phyloP scores from a whole-genome alignment of 2,113 vertebrate species.

The Channa argus region DNA sequence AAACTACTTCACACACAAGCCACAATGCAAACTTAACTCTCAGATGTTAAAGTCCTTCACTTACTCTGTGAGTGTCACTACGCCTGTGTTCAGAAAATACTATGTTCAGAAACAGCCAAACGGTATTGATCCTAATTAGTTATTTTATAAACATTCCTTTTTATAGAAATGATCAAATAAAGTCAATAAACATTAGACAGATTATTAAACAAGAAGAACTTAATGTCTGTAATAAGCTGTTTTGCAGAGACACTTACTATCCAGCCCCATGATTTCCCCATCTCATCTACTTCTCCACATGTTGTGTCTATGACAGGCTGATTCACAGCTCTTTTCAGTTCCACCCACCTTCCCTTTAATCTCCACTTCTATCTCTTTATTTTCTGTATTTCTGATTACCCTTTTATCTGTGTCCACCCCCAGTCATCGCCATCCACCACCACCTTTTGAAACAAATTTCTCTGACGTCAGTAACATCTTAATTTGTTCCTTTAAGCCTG shows the following conservation, averaged over 20 bases:
- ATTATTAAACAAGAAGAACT: constrained; percentile 26
- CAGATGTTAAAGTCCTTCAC: neutral
- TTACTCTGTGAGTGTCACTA: no score
- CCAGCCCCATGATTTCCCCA: constrained; percentile 49
- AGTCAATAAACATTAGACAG: constrained; percentile 17
- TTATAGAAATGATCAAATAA: constrained; percentile 8
- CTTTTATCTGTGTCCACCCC: constrained; percentile 44
- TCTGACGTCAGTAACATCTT: constrained; percentile 36
- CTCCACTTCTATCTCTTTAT: constrained; percentile 46
- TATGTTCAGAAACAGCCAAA: neutral
- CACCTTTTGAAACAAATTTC: constrained; percentile 33
- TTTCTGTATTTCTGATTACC: constrained; percentile 49
- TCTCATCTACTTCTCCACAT: constrained; percentile 59
- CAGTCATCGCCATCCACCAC: constrained; percentile 25
- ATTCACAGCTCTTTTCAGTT: constrained; percentile 59
- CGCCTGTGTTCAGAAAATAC: neutral
- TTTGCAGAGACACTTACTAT: constrained; percentile 53
- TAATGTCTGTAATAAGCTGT: constrained; percentile 20
- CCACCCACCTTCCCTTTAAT: constrained; percentile 63
- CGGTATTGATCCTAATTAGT: neutral
- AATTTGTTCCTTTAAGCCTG: constrained; percentile 36
- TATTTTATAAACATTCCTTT: neutral
- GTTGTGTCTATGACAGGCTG: constrained; percentile 50
- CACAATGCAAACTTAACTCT: neutral
- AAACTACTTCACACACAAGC: no score